Evolutionary conservation across 92 coral and sea anemone genomes (phyloP).

Genomic region (Epizoanthus illoricatus): DNA sequence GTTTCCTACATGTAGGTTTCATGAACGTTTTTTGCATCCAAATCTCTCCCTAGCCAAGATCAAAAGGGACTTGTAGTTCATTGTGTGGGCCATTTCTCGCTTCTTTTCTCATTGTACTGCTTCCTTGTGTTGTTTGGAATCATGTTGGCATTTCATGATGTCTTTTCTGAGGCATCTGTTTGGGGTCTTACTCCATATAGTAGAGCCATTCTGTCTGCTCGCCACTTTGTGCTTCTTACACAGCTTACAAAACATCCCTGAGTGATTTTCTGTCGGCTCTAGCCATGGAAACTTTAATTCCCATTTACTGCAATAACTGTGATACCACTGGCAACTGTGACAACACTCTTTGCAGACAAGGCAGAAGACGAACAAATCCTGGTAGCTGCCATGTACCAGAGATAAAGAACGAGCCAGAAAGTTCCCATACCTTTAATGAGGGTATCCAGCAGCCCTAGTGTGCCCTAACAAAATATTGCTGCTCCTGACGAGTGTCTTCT

Average conservation of each 20-base stretch:
- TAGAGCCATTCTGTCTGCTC: background rate
- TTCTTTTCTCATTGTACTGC: background rate
- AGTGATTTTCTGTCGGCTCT: background rate
- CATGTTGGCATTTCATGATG: background rate
- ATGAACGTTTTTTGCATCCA: conserved; percentile 5
- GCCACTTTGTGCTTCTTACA: conserved; percentile 4
- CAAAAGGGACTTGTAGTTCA: background rate
- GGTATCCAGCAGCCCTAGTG: too few species aligned
- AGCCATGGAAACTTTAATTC: background rate
- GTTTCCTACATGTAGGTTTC: background rate
- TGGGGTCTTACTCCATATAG: background rate
- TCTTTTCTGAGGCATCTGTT: background rate
- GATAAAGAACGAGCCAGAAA: too few species aligned
- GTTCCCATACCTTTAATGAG: too few species aligned
- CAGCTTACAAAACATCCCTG: conserved; percentile 4
- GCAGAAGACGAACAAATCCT: too few species aligned
- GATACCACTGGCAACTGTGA: too few species aligned
- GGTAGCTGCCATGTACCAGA: too few species aligned
- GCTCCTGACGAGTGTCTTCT: too few species aligned
- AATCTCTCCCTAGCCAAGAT: background rate
- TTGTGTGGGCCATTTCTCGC: background rate
- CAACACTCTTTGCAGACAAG: too few species aligned
- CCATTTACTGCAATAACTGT: too few species aligned
- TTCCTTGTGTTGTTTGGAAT: conserved; percentile 1
- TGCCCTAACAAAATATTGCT: too few species aligned